A percentile compares a stretch with the other conserved stretches of the same genome.
These are phyloP conservation scores for Apocheima hispidaria DNA, from an alignment of 2,888 invertebrate species.

Conservation along the genomic window DNA sequence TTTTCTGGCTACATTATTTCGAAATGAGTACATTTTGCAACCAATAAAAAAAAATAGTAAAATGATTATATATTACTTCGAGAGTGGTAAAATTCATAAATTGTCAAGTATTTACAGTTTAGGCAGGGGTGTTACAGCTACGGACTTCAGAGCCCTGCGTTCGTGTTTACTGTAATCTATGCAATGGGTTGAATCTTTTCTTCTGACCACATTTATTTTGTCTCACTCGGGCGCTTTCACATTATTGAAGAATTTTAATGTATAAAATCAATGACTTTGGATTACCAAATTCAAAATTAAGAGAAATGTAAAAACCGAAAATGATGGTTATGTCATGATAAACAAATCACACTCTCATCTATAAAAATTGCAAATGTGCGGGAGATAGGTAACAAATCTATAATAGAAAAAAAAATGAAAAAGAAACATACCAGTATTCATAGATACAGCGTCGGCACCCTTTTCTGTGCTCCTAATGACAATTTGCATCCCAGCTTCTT, in stretches of 20 bases:
- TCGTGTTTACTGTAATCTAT: background rate
- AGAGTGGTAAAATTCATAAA: background rate
- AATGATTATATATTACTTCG: background rate
- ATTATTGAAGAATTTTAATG: no score
- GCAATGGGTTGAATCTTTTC: no score
- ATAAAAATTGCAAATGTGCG: no score
- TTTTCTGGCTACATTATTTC: background rate
- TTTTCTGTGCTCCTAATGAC: conserved; percentile 83
- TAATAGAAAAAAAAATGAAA: background rate
- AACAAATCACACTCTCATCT: no score
- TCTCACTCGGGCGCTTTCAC: no score
- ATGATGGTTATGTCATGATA: no score
- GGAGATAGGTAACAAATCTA: no score
- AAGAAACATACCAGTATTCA: conserved; percentile 70
- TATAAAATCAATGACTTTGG: no score
- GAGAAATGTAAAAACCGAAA: no score
- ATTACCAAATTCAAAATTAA: no score
- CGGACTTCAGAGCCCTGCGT: background rate
- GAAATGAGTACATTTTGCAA: background rate
- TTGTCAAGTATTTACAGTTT: background rate
- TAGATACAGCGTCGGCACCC: conserved; percentile 86
- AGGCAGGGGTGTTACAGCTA: background rate
- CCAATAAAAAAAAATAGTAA: background rate
- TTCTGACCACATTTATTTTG: no score
- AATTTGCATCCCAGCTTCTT: conserved; percentile 84